Evolutionary conservation across 2,113 vertebrate genomes (phyloP).

Genomic region (Psilopsiagon aurifrons): DNA sequence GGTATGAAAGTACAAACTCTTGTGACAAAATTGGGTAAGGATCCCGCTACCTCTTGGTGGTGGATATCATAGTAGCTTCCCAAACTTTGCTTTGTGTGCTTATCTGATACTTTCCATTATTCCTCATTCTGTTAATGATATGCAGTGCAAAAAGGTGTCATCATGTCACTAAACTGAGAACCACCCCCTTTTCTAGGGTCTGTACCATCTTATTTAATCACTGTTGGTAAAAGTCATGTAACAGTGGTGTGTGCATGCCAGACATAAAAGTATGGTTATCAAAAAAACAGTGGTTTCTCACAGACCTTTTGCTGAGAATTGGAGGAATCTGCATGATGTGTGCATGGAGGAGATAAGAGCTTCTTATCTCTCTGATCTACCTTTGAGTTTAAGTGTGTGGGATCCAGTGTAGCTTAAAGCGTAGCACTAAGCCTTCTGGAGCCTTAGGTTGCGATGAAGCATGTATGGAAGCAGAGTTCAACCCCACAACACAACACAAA

Average conservation of each 20-base stretch:
- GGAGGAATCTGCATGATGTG: not conserved
- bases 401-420: not conserved
- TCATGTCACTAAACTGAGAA: not conserved
- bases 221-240: not conserved
- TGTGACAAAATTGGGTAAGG: not conserved
- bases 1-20: not conserved
- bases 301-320: not conserved
- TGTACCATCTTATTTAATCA: not conserved
- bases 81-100: not conserved
- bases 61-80: not conserved
- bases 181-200: not conserved
- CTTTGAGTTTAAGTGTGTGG: not conserved
- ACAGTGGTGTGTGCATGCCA: not conserved
- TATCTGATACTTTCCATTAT: not conserved
- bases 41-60: not conserved
- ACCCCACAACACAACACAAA: not conserved
- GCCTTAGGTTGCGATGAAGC: not conserved
- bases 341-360: not conserved
- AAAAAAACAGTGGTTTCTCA: not conserved
- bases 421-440: accelerated
- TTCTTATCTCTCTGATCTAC: not conserved
- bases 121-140: not conserved
- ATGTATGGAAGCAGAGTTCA: not conserved
- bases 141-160: not conserved
- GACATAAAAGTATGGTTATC: not conserved